Evolutionary conservation across 2,888 invertebrate genomes (phyloP), one percentile per base, ranked within the genome.

Genomic region (Pheosia tremula): DNA sequence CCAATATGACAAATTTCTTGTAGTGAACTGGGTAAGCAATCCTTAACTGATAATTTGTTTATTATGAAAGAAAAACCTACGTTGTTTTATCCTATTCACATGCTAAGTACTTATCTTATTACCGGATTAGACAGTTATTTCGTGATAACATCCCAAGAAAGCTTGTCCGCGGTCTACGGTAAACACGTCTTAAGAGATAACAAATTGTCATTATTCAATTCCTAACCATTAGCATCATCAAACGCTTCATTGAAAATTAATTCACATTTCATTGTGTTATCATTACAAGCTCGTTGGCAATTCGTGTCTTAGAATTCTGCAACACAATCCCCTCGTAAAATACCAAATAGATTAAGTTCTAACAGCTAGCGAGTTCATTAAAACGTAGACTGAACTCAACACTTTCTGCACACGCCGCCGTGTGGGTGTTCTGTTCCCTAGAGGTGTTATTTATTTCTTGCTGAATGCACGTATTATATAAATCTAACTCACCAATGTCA

Each of bases 321-420:
- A 38, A 10, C 5, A 54, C 54, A 50, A 53, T 53, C 7, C 60
- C 52, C n/a, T 61, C 63, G 47, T 77, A 70, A 72, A 74, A 68
- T 67, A 64, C 37, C 11, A 6, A 65, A 64, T 58, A 53, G 61
- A 68, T 73, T 75, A 66, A 63, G 62, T 63, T 64, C 38, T 58
- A 61, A 66, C 60, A 62, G 45, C 52, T 67, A 39, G 61, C 56
- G 53, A 53, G 61, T 13, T 73, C 73, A 75, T 75, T 70, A 66
- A 61, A 62, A 62, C 58, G 62, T n/a, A 74, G 68, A 64, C 62
- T 59, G 45, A 45, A 41, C n/a, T 56, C 41, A 64, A 64, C 57
- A 67, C 62, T 67, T 63, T 74, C 73, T 72, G 69, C 67, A 61
- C 61, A 63, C 58, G 62, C 36, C 24, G 24, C 24, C 64, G 69